Base-by-base conservation (phyloP, 1,140 invertebrate species). In the Drosophila nigromelanica region DNA sequence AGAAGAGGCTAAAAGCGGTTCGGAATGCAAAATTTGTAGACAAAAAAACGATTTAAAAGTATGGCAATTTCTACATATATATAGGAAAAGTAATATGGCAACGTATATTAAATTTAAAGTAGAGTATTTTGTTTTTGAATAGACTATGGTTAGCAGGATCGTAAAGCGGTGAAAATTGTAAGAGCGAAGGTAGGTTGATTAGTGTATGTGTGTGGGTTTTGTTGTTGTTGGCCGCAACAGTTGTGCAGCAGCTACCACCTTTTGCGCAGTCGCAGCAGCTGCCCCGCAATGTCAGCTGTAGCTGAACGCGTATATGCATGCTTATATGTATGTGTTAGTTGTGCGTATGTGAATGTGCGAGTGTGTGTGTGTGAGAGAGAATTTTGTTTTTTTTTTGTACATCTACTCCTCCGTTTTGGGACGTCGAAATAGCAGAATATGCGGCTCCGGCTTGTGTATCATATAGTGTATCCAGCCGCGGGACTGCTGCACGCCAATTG, bases 391-490 rank as follows among this genome's bases (percentile, higher is more conserved):
- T 58, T 50, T 60, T 42, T 30, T 43, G 18, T 18, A 35, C 40
- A 30, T 4, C 40, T 89, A 89, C 55, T 89, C 77, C 78, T 73
- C 77, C 50, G 85, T 89, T 52, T 89, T 91, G 37, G 91, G 90
- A 60, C 94, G 91, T 68, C 94, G 91, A 90, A 95, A 95, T 30
- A 95, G 91, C 50, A 95, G 80, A 21, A 95, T 94, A 77, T 95
- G 95, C 1, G 95, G 95, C 82, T 95, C 98, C 89, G 98, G 98
- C 56, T 95, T 95, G 92, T 99, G 98, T 75, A 97, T 95, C 98
- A 99, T 98, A 86, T 98, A 99, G 92, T 99, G 98, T 5, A 98
- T 94, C 98, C 98, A 99, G 35, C 97, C 97, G 21, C 96, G 96
- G 89, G 97, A 98, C 91, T 99, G 98, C 90, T 99, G 97, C 8